These are phyloP conservation scores for Rhodeus uyekii DNA, from an alignment of 2,797 vertebrate genomes.

Conservation along the genomic window DNA sequence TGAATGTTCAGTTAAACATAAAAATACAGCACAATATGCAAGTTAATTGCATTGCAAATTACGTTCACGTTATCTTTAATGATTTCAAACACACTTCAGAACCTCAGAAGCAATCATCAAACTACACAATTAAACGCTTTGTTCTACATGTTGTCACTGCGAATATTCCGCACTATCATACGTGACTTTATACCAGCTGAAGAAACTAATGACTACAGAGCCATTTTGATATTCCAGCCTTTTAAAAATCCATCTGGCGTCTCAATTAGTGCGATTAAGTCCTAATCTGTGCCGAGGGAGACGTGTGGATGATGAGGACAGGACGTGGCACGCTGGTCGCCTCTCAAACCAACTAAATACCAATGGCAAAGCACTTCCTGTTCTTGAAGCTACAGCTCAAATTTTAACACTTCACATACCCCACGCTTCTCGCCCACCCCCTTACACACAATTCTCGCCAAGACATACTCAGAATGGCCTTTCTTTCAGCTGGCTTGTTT, in stretches of 20 bases:
- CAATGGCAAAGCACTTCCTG: constrained; percentile 45
- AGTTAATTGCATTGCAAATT: constrained; percentile 14
- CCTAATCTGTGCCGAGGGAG: constrained; percentile 41
- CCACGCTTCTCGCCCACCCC: constrained; percentile 2
- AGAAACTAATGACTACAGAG: constrained; percentile 30
- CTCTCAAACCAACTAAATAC: constrained; percentile 15
- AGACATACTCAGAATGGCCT: constrained; percentile 43
- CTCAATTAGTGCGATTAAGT: constrained; percentile 55
- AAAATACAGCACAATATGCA: neutral
- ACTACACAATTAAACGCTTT: constrained; percentile 5
- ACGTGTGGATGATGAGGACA: constrained; percentile 41
- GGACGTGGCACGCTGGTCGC: constrained; percentile 42
- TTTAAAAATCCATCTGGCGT: constrained; percentile 56
- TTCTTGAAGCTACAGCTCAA: constrained; percentile 6
- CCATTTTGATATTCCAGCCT: constrained; percentile 48
- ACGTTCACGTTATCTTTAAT: constrained; percentile 1
- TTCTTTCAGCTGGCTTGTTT: constrained; percentile 51
- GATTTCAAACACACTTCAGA: neutral
- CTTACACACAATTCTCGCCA: constrained; percentile 35
- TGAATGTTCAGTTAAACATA: neutral
- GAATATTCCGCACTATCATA: neutral
- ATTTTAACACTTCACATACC: constrained; percentile 43
- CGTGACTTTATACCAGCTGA: neutral
- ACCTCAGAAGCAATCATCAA: constrained; percentile 9
- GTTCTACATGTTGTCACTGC: neutral